Percentiles rank a stretch among this genome's conserved stretches.
phyloP scores from a whole-genome alignment of 2,113 vertebrate genomes.

The Rhagologus leucostigma region DNA sequence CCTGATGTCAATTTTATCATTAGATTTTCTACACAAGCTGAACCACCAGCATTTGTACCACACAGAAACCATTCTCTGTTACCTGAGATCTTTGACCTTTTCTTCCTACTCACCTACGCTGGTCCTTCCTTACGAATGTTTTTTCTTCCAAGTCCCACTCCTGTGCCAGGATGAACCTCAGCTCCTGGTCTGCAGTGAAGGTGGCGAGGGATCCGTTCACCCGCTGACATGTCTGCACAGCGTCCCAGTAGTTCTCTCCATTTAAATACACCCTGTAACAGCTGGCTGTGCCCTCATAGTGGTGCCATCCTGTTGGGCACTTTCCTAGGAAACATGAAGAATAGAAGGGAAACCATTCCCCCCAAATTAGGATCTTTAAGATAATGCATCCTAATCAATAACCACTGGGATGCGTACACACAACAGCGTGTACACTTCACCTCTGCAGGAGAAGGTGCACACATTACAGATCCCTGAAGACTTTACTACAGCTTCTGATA shows the following conservation, averaged over 20 bases:
- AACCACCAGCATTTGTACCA: background rate
- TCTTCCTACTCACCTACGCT: slow-evolving; percentile 82
- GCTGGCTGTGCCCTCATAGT: slow-evolving; percentile 96
- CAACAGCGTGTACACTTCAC: background rate
- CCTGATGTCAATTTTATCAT: background rate
- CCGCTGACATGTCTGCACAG: slow-evolving; percentile 91
- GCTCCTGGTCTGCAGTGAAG: slow-evolving; percentile 93
- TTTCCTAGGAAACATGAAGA: slow-evolving; percentile 90
- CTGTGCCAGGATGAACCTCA: slow-evolving; percentile 92
- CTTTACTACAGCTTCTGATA: background rate
- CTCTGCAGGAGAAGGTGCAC: background rate
- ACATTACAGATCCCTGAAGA: background rate
- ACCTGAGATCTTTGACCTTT: background rate
- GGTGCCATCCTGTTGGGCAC: slow-evolving; percentile 95
- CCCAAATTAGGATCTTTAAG: slow-evolving; percentile 69
- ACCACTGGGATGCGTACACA: rapidly evolving
- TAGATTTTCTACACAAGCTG: background rate
- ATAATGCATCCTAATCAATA: background rate
- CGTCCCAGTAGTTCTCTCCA: slow-evolving; percentile 97
- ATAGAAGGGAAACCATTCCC: slow-evolving; percentile 65
- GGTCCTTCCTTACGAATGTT: slow-evolving; percentile 84
- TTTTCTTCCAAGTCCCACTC: slow-evolving; percentile 93
- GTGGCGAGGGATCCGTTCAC: slow-evolving; percentile 93
- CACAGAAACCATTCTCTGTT: background rate
- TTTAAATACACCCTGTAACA: slow-evolving; percentile 94